Percentiles rank a stretch among this genome's conserved stretches.
phyloP scores from a whole-genome alignment of 64 coral and sea anemone genomes.

The Montipora foliosa region DNA sequence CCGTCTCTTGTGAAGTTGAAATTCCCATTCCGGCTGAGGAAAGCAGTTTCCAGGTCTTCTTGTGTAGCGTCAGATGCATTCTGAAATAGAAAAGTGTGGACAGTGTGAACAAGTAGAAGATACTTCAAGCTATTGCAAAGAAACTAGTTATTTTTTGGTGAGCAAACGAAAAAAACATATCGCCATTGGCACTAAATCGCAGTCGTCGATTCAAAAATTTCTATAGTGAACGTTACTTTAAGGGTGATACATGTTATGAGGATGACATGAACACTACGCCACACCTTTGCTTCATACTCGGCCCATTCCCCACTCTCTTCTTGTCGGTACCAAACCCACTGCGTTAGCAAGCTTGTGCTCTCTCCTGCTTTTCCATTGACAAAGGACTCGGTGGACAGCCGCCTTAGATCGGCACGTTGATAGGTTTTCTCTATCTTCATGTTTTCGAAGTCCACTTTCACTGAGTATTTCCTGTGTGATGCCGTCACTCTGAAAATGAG shows the following conservation, averaged over 20 bases:
- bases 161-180: no score
- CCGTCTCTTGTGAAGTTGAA: constrained; percentile 70
- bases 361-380: neutral
- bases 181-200: no score
- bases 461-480: constrained; percentile 2
- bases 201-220: no score
- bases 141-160: no score
- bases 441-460: constrained; percentile 78
- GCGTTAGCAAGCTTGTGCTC: constrained; percentile 52
- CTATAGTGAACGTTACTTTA: no score
- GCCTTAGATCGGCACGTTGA: constrained; percentile 74
- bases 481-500: neutral
- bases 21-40: constrained; percentile 71
- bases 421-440: constrained; percentile 76
- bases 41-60: constrained; percentile 82
- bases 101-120: neutral
- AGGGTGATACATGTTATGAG: no score
- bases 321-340: constrained; percentile 83
- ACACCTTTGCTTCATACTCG: constrained; percentile 68
- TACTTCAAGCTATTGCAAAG: neutral
- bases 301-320: constrained; percentile 71
- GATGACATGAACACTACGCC: no score
- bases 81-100: neutral
- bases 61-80: constrained; percentile 54
- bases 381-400: constrained; percentile 80